Evolutionary conservation across 2,888 invertebrate genomes (phyloP).

Genomic region (Cheilosia grossa): DNA sequence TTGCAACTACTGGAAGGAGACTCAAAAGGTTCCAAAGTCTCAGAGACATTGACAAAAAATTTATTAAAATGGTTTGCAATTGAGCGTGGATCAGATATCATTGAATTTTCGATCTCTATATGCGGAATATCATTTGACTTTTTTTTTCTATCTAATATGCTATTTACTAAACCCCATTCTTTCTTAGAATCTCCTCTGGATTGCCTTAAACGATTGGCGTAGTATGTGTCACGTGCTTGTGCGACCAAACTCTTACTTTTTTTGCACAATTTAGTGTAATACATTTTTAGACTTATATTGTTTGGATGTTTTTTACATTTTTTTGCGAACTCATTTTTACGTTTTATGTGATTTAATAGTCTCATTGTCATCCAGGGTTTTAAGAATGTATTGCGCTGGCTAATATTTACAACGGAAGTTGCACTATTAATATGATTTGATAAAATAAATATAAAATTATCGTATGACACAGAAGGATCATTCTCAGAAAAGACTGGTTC

Average conservation of each 20-base stretch:
- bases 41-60: not conserved
- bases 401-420: constrained; percentile 1
- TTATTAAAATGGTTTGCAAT: not conserved
- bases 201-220: not conserved
- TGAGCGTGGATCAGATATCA: not conserved
- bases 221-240: constrained; percentile 8
- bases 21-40: constrained; percentile 4
- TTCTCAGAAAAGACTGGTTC: not conserved
- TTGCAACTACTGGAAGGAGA: not conserved
- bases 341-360: not conserved
- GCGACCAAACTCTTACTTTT: not conserved
- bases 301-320: not conserved
- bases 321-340: constrained; percentile 7
- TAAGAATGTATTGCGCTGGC: not conserved
- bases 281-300: not conserved
- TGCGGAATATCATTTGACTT: not conserved
- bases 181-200: not conserved
- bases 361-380: not conserved
- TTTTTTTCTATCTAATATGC: no score
- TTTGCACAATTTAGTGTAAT: not conserved
- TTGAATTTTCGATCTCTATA: constrained; percentile 5
- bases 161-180: no score
- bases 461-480: constrained; percentile 5
- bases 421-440: not conserved
- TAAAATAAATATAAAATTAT: not conserved